Percentiles rank a stretch among this genome's conserved stretches.
These are phyloP conservation scores for Chlorodrepanis virens DNA, from an alignment of 2,113 vertebrate species.

Conservation along the genomic window DNA sequence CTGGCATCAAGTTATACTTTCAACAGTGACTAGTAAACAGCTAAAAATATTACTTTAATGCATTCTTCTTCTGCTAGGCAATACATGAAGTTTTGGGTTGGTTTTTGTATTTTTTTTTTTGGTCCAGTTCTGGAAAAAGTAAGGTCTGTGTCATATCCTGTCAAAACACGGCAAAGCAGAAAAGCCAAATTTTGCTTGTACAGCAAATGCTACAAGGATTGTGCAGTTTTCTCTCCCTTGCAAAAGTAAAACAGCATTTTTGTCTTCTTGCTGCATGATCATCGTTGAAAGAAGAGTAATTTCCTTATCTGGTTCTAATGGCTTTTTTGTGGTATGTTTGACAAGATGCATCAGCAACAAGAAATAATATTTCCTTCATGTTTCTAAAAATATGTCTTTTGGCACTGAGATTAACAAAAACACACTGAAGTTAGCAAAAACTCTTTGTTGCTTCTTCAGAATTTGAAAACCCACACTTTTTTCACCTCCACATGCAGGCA, in stretches of 20 bases:
- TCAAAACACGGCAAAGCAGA: neutral
- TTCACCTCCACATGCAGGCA: neutral
- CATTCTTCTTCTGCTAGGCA: constrained; percentile 24
- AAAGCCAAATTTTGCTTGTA: neutral
- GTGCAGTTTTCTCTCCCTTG: neutral
- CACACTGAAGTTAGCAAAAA: neutral
- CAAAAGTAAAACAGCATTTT: neutral
- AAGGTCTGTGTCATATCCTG: constrained; percentile 36
- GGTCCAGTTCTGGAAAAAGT: neutral
- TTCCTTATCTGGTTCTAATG: neutral
- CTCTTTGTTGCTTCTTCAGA: neutral
- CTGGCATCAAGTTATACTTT: neutral
- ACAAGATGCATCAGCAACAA: neutral
- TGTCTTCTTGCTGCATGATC: neutral
- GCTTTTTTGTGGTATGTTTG: neutral
- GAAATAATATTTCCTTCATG: neutral
- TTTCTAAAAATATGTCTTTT: neutral
- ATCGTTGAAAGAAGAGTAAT: neutral
- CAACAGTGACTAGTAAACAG: constrained; percentile 7
- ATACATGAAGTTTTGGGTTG: neutral
- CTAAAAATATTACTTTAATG: constrained; percentile 37
- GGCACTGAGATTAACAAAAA: neutral
- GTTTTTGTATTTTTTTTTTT: neutral
- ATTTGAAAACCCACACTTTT: neutral
- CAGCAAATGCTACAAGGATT: neutral